Base-by-base conservation (phyloP, 2,113 vertebrate genomes). In the Oncorhynchus gorbuscha region DNA sequence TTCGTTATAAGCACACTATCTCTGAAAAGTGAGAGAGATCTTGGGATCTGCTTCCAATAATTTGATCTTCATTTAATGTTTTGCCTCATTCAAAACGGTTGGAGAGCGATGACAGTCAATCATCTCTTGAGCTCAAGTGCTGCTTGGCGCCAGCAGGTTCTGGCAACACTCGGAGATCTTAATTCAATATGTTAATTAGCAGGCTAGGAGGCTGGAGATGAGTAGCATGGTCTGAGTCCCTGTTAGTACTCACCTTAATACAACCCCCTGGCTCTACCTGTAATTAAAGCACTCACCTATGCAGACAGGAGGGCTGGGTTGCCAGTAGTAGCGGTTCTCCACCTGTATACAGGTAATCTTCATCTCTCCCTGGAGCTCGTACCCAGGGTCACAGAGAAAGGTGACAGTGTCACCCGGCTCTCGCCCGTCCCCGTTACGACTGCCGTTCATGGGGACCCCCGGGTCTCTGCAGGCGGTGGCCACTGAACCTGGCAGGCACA, bases 301-400 rank as follows among this genome's bases (percentile, higher is more conserved):
- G 92, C 98, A 99, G 79, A 97, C 93, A 69, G 98, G 97, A 79
- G 97, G 98, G 88, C 95, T 98, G 83, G 98, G 98, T 91, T 99
- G 97, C 98, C 98, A 99, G 94, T 98, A 99, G 94, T 97, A 99
- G 85, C 98, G 94, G 87, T 99, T 99, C 92, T 99, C 98, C 92
- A 99, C 97, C 92, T 99, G 98, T 91, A 99, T 98, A 83, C 98
- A 99, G 78, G 97, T 97, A 94, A 99, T 99, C 94, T 95, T 96
- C 85, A 97, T 95, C 30, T 98, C 96, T 84, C 97, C 98, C 93
- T 98, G 97, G 80, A 99, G 95, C 82, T 99, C 97, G 85, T 99
- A 99, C 70, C 98, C 98, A 65, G 97, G 96, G 86, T 99, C 97
- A 90, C 98, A 99, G 28, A 98, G 97, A 91, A 99, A 98, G 87